Evolutionary conservation across 2,888 invertebrate genomes (phyloP).

Genomic region (Auanema freiburgensis): DNA sequence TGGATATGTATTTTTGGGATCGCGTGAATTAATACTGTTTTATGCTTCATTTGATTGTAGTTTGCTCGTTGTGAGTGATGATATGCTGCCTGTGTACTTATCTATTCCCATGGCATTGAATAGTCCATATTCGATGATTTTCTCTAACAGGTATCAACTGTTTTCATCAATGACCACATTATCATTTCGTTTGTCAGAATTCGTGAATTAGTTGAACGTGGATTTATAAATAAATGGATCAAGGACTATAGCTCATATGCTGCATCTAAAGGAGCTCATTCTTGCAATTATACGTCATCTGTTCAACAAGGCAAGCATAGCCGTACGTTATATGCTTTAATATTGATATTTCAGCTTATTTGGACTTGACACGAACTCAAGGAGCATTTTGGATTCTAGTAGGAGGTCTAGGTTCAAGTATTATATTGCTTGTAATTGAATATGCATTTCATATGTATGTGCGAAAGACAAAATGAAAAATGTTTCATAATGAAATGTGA

Average conservation of each 20-base stretch:
- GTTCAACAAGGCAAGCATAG: not conserved
- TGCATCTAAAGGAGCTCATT: slow-evolving; percentile 33
- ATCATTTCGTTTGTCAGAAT: slow-evolving; percentile 36
- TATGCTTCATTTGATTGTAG: slow-evolving; percentile 45
- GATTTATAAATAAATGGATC: slow-evolving; percentile 58
- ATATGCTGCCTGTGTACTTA: slow-evolving; percentile 50
- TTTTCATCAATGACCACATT: not conserved
- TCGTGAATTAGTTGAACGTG: slow-evolving; percentile 53
- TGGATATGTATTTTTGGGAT: slow-evolving; percentile 48
- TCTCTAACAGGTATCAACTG: slow-evolving; percentile 26
- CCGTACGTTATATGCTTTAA: too few species aligned
- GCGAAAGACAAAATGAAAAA: too few species aligned
- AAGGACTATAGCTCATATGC: slow-evolving; percentile 47
- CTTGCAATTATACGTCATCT: slow-evolving; percentile 30
- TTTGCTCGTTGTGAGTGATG: slow-evolving; percentile 42
- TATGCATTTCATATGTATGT: too few species aligned
- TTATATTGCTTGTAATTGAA: too few species aligned
- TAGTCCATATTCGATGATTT: slow-evolving; percentile 38
- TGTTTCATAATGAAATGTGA: too few species aligned
- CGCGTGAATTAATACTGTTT: slow-evolving; percentile 49
- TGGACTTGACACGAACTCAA: slow-evolving; percentile 49
- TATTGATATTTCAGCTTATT: slow-evolving; percentile 29
- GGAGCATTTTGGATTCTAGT: slow-evolving; percentile 58
- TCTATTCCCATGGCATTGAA: slow-evolving; percentile 44
- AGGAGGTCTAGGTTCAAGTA: slow-evolving; percentile 36